These are phyloP conservation scores for human (Homo sapiens) DNA, from an alignment of 2,113 vertebrate species.

Conservation along the genomic window GRCh38 chr16:24950001-24950500, in stretches of 20 bases:
- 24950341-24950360: background rate
- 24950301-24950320: background rate
- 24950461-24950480: background rate
- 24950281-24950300: background rate
- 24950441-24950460: background rate
- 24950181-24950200: background rate
- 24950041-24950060: background rate
- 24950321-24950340: background rate
- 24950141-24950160: background rate
- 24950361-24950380: background rate
- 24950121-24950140: background rate
- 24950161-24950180: background rate
- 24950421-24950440: background rate
- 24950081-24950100: background rate
- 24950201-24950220: background rate
- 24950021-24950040: background rate
- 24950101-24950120: background rate
- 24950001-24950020: background rate
- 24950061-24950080: background rate
- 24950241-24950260: fast-evolving
- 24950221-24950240: background rate
- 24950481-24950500: background rate
- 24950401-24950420: background rate
- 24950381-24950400: background rate
- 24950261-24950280: background rate